Evolutionary conservation across 2,797 vertebrate genomes (phyloP).

Genomic region (Bufotes viridis): DNA sequence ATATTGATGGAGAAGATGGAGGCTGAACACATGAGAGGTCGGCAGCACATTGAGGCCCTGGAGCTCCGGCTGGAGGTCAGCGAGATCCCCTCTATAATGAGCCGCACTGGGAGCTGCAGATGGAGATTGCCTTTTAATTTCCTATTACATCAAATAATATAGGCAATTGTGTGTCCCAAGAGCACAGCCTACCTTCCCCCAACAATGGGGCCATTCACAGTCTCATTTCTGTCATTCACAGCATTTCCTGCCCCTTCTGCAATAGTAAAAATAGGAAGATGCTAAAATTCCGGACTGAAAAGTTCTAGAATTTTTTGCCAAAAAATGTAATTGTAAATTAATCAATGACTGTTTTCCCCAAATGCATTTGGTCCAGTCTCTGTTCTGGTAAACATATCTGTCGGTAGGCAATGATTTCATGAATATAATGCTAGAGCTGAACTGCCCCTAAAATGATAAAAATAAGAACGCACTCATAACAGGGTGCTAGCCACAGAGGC

Average conservation of each 20-base stretch:
- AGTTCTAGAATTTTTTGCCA: not conserved
- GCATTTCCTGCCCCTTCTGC: constrained; percentile 1
- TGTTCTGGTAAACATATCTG: not conserved
- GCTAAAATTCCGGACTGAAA: not conserved
- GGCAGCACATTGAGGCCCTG: not conserved
- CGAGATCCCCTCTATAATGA: not conserved
- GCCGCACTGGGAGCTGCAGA: constrained; percentile 9
- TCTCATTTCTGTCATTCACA: constrained; percentile 30
- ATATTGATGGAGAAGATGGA: constrained; percentile 24
- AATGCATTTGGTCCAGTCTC: no score
- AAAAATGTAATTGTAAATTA: not conserved
- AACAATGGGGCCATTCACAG: constrained; percentile 53
- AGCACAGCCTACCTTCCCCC: not conserved
- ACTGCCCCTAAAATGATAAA: no score
- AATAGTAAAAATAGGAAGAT: not conserved
- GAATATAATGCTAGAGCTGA: not conserved
- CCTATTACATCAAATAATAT: constrained; percentile 37
- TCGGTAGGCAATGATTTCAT: not conserved
- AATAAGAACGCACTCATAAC: no score
- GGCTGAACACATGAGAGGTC: constrained; percentile 47
- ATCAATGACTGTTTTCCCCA: no score
- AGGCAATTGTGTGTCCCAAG: constrained; percentile 7
- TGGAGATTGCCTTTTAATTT: constrained; percentile 39
- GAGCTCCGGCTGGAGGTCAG: constrained; percentile 46
- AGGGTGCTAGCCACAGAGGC: no score